These are phyloP conservation scores for Hormiphora californensis DNA, from an alignment of 37 sponge, comb jelly and placozoan genomes.

Conservation along the genomic window DNA sequence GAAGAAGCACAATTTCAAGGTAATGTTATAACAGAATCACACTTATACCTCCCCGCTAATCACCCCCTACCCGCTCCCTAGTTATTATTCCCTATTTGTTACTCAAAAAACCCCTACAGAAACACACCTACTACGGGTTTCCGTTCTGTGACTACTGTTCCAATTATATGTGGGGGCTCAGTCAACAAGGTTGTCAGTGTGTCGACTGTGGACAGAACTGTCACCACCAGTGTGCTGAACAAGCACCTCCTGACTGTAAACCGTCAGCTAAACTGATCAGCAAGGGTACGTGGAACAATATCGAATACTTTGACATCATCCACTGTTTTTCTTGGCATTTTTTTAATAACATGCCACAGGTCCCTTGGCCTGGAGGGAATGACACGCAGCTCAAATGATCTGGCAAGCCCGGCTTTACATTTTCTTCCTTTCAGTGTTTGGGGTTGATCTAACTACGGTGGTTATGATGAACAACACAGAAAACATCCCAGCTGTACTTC, in stretches of 20 bases:
- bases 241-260: constrained; percentile 59
- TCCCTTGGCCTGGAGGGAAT: no score
- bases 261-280: constrained; percentile 66
- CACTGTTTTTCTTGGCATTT: no score
- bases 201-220: constrained; percentile 78
- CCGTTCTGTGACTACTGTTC: constrained; percentile 83
- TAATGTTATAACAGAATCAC: not conserved
- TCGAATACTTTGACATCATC: no score
- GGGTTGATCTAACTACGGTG: constrained; percentile 77
- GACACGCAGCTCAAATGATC: no score
- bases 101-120: not conserved
- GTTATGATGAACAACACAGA: constrained; percentile 69
- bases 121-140: constrained; percentile 51
- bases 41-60: not conserved
- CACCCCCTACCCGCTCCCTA: not conserved
- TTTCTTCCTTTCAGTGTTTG: constrained; percentile 61
- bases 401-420: no score
- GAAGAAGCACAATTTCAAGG: constrained; percentile 44
- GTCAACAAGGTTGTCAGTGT: constrained; percentile 80
- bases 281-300: constrained; percentile 62
- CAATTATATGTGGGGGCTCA: constrained; percentile 92
- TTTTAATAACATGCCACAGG: no score
- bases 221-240: constrained; percentile 78
- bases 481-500: constrained; percentile 71
- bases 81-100: no score